phyloP scores from a whole-genome alignment of 2,113 vertebrate species.

The Progne subis region DNA sequence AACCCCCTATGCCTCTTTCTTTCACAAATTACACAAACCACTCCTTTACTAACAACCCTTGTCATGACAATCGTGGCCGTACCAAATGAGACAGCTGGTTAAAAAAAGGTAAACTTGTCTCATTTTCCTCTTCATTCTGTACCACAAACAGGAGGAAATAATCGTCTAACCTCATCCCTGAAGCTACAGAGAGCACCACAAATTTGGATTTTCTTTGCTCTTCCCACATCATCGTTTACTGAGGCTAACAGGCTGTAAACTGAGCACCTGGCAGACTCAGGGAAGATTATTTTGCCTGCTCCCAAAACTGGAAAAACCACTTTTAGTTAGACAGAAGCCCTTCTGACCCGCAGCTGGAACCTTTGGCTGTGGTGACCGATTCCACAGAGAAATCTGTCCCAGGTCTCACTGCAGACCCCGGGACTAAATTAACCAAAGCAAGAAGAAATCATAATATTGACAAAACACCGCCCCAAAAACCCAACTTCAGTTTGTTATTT shows the following conservation, averaged over 20 bases:
- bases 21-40: not conserved
- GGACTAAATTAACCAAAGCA: not conserved
- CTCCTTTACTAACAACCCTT: not conserved
- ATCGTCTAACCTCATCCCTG: not conserved
- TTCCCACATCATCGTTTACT: not conserved
- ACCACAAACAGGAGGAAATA: not conserved
- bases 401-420: not conserved
- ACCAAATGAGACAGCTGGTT: not conserved
- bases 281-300: not conserved
- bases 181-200: not conserved
- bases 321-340: not conserved
- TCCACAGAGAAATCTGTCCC: not conserved
- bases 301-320: not conserved
- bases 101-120: not conserved
- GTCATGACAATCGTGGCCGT: not conserved
- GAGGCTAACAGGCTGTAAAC: not conserved
- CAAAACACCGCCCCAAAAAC: rapidly evolving
- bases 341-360: not conserved
- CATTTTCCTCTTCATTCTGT: not conserved
- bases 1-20: rapidly evolving
- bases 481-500: not conserved
- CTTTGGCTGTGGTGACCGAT: not conserved
- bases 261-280: not conserved
- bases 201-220: not conserved
- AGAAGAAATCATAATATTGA: not conserved